Evolutionary conservation across 1,140 invertebrate species (phyloP).

Genomic region (Bombus terrestris): DNA sequence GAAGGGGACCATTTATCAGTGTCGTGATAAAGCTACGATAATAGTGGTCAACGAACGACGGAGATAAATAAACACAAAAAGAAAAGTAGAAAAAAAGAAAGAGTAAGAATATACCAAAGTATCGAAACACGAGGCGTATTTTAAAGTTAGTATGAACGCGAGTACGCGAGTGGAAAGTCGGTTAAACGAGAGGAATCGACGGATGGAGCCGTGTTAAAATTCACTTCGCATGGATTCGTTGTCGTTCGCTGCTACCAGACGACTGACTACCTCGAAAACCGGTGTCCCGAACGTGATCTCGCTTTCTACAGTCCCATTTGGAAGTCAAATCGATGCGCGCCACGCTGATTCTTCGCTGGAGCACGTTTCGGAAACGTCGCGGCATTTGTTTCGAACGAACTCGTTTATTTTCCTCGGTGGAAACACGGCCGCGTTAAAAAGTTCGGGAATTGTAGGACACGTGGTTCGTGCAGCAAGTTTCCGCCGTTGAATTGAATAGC

Average conservation of each 20-base stretch:
- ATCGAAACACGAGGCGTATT: neutral
- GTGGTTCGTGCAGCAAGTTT: neutral
- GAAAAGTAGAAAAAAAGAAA: neutral
- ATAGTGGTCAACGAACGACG: neutral
- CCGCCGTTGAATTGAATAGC: neutral
- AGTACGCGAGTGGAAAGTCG: neutral
- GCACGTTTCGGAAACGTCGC: conserved; percentile 8
- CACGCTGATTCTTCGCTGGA: neutral
- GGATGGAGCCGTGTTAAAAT: conserved; percentile 26
- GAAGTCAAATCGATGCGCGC: conserved; percentile 33
- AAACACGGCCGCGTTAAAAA: neutral
- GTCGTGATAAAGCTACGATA: conserved; percentile 3
- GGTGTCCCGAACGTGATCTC: conserved; percentile 43
- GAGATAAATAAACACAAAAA: neutral
- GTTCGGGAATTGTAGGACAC: neutral
- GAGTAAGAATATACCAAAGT: neutral
- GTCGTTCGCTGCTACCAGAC: conserved; percentile 25
- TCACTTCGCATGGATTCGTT: conserved; percentile 40
- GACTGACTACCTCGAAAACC: conserved; percentile 46
- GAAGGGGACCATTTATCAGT: conserved; percentile 1
- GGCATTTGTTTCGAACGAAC: conserved; percentile 22
- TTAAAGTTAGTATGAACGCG: neutral
- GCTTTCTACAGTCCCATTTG: conserved; percentile 15
- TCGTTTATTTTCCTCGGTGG: neutral
- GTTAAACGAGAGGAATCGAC: neutral